These are phyloP conservation scores for Zenarchopterus dispar DNA, from an alignment of 2,797 vertebrate genomes.

Conservation along the genomic window DNA sequence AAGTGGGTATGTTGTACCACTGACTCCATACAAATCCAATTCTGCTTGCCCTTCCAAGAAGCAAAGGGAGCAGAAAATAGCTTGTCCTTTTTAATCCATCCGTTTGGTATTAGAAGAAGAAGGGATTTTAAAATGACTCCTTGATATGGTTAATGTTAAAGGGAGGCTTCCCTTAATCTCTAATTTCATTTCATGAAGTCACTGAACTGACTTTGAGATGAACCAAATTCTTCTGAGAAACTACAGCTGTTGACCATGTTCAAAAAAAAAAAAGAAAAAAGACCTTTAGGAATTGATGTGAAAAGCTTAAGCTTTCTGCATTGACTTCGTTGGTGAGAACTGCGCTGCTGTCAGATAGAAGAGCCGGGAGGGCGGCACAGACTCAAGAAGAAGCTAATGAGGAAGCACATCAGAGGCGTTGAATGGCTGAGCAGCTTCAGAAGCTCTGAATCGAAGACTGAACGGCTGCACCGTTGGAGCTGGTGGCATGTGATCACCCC, in stretches of 20 bases:
- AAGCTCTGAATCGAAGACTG: no score
- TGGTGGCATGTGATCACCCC: no score
- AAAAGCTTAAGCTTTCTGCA: neutral
- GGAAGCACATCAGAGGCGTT: no score
- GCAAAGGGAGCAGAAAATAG: constrained; percentile 71
- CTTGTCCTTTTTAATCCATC: constrained; percentile 75
- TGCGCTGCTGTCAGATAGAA: no score
- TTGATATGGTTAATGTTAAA: constrained; percentile 44
- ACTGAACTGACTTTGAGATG: constrained; percentile 16
- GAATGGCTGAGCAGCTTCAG: no score
- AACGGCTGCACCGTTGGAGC: no score
- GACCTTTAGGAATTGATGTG: neutral
- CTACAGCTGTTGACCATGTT: neutral
- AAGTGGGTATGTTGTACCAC: constrained; percentile 69
- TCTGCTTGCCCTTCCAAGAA: constrained; percentile 55
- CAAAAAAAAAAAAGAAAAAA: neutral
- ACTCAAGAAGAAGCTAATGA: no score
- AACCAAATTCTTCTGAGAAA: constrained; percentile 2
- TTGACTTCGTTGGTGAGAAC: neutral
- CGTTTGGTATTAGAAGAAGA: constrained; percentile 42
- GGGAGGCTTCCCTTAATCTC: neutral
- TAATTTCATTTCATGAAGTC: neutral
- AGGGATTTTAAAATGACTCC: constrained; percentile 38
- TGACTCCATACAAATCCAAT: constrained; percentile 75
- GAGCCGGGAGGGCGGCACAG: no score